phyloP scores from a whole-genome alignment of 2,888 invertebrate species.

The Caenorhabditis macrosperma region DNA sequence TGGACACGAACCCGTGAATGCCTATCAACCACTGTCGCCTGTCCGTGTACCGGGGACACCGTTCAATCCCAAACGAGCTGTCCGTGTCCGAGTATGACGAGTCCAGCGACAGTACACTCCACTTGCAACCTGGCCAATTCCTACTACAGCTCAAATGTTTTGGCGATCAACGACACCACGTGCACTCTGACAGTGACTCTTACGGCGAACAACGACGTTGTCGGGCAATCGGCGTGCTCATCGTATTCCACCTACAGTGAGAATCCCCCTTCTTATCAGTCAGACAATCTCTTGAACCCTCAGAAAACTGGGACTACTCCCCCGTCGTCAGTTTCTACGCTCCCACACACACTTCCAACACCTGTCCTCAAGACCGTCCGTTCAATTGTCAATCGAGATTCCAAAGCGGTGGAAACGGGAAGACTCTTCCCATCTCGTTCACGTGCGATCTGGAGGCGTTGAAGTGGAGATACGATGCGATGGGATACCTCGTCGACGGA shows the following conservation, averaged over 20 bases:
- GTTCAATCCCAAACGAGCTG: not conserved
- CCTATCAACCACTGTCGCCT: not conserved
- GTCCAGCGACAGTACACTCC: not conserved
- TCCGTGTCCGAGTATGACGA: conserved; percentile 9
- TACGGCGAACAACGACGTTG: not conserved
- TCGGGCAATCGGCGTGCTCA: not conserved
- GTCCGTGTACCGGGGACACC: conserved; percentile 6
- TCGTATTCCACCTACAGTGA: not conserved
- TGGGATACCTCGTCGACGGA: not conserved
- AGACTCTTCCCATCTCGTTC: not conserved
- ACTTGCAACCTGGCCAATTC: not conserved
- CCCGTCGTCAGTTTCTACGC: not conserved
- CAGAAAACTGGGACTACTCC: not conserved
- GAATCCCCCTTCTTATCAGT: not conserved
- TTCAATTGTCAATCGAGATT: conserved; percentile 12
- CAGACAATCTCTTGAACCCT: not conserved
- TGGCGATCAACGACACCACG: not conserved
- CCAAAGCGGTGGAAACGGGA: not conserved
- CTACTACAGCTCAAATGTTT: not conserved
- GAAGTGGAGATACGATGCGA: conserved; percentile 15
- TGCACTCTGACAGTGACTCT: not conserved
- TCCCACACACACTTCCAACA: not conserved
- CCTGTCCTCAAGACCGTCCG: not conserved
- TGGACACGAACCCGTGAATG: conserved; percentile 11
- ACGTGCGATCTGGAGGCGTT: not conserved